Percentiles rank a stretch among this genome's conserved stretches.
Evolutionary conservation across 2,113 vertebrate species (phyloP).

Genomic region (Anthoscopus minutus): DNA sequence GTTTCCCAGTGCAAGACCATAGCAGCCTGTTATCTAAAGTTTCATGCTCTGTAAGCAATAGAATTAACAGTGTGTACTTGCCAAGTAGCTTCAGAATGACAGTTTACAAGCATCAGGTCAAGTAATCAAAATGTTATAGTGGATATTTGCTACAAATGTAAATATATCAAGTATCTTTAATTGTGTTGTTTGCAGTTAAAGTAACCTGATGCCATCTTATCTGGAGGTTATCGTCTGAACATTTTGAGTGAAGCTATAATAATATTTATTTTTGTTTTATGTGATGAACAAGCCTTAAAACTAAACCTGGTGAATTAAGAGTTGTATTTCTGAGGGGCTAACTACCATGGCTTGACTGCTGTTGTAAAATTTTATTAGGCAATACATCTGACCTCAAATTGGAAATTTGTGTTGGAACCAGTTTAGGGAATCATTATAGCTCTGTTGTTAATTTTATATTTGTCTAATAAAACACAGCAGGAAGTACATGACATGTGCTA

Average conservation of each 20-base stretch:
- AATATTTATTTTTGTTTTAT: slow-evolving; percentile 68
- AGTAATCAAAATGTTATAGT: slow-evolving; percentile 52
- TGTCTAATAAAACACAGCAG: slow-evolving; percentile 90
- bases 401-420: slow-evolving; percentile 89
- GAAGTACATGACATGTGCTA: slow-evolving; percentile 58
- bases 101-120: slow-evolving; percentile 65
- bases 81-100: slow-evolving; percentile 50
- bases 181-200: slow-evolving; percentile 61
- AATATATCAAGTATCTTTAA: slow-evolving; percentile 66
- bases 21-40: background rate
- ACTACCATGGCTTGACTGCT: slow-evolving; percentile 74
- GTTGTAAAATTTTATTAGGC: slow-evolving; percentile 93
- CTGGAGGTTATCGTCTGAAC: slow-evolving; percentile 24
- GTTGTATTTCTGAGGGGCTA: slow-evolving; percentile 70
- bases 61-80: background rate
- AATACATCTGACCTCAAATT: slow-evolving; percentile 91
- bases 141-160: slow-evolving; percentile 47
- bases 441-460: slow-evolving; percentile 98
- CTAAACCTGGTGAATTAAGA: slow-evolving; percentile 69
- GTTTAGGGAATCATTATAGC: slow-evolving; percentile 82
- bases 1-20: background rate
- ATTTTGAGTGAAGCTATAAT: slow-evolving; percentile 53
- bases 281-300: slow-evolving; percentile 68
- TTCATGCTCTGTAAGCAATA: background rate
- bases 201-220: slow-evolving; percentile 34